Base-by-base conservation (phyloP, 2,113 vertebrate species). In the Brachyhypopomus occidentalis region DNA sequence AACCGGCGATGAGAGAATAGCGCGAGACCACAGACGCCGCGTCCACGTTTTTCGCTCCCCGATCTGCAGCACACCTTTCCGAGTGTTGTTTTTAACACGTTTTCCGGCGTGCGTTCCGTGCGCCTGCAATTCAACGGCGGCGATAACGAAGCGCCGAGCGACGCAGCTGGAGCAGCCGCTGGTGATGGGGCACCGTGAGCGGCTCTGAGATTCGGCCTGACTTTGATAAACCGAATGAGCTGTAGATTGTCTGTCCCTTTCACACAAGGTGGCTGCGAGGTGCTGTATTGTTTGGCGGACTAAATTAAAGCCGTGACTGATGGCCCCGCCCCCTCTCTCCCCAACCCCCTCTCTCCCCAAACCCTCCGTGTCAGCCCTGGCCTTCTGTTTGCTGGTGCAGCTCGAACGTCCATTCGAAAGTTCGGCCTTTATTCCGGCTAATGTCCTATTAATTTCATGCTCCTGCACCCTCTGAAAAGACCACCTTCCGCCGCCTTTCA, bases 401-500 rank as follows among this genome's bases (percentile, higher is more conserved):
- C 72, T 80, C n/a, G n/a, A 79, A 52, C 72, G 74, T 81, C 79
- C 70, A 34, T 80, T 30, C 80, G 81, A 80, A 83, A 85, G 70
- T 85, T 83, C 52, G 59, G 59, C 66, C 78, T 85, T 85, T 77
- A 77, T 85, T 85, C 77, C 77, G 52, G 38, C 73, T 85, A 74
- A 83, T 83, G 77, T 85, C 77, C 84, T 83, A 83, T 85, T 85
- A 85, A 83, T 85, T 85, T 83, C 81, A 85, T 85, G 84, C 77
- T 73, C 72, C 72, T 83, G 73, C 80, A 83, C 77, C 70, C 77
- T 52, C 64, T 79, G 80, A 83, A 82, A 79, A 72, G 77, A 72
- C 25, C 72, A 83, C 72, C 77, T 72, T 77, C 72, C 52, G 56
- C 70, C 38, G 16, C 38, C 25, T 77, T 73, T 83, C 69, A 20